phyloP scores from a whole-genome alignment of 2,113 vertebrate species.

The Xiphias gladius region DNA sequence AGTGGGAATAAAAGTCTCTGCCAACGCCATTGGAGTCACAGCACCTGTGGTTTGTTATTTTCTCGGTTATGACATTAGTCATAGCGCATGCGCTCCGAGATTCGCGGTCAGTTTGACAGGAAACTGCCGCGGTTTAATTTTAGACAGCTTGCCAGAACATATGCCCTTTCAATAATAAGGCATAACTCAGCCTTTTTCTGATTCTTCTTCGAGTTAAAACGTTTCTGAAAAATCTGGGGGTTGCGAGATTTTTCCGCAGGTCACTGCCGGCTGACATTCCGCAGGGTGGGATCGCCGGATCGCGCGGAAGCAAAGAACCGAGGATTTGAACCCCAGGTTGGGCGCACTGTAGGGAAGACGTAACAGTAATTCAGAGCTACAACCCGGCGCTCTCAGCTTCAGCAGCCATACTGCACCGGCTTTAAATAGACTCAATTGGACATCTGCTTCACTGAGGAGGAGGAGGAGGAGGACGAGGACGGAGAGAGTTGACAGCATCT shows the following conservation, averaged over 20 bases:
- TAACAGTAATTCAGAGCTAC: slow-evolving; percentile 64
- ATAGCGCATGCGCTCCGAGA: not conserved
- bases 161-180: too few species aligned
- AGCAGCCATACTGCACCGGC: slow-evolving; percentile 51
- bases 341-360: slow-evolving; percentile 26
- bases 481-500: slow-evolving; percentile 73
- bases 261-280: too few species aligned
- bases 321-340: not conserved
- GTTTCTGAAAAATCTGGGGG: not conserved
- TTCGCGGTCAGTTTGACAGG: slow-evolving; percentile 34
- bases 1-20: slow-evolving; percentile 27
- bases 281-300: not conserved
- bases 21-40: slow-evolving; percentile 32
- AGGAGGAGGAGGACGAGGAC: slow-evolving; percentile 58
- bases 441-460: slow-evolving; percentile 79
- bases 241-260: not conserved
- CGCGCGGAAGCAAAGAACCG: not conserved
- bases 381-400: slow-evolving; percentile 58
- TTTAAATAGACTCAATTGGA: slow-evolving; percentile 82
- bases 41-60: slow-evolving; percentile 51
- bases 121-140: slow-evolving; percentile 23
- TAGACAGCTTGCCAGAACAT: not conserved
- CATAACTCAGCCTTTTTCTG: too few species aligned
- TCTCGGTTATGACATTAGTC: slow-evolving; percentile 37
- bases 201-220: not conserved